Evolutionary conservation across 2,888 invertebrate genomes (phyloP), one percentile per base, ranked within the genome.

Genomic region (Atethmia centrago): DNA sequence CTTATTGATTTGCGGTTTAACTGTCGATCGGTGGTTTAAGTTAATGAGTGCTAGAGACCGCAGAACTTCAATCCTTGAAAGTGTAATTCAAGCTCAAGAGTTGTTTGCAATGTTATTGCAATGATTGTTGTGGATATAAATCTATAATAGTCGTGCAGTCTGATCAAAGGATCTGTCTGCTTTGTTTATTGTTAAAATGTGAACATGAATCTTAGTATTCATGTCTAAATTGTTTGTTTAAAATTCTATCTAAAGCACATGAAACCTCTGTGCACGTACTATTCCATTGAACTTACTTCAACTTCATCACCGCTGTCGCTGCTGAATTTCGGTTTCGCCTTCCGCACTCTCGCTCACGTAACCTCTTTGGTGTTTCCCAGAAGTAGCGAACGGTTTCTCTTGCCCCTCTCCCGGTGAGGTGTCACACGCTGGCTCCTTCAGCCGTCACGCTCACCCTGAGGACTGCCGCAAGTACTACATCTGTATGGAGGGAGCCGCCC

Each of bases 381-480:
- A 99, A 97, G 98, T 98, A 93, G 98, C 98, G 90, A 98, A 98
- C 94, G 99, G 99, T 91, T 99, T 99, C 97, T 92, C 97, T 84
- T 99, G 99, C 95, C 98, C 99, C 74, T 98, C 98, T 83, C 97
- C 98, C 71, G 98, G 98, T 90, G 98, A 98, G 95, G 97, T 98
- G 49, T 97, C 98, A 89, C 98, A 97, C 91, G 97, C 98, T 83
- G 99, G 99, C 80, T 98, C 98, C 82, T 99, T 99, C 98, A 98
- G 99, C 88, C 98, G 99, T 92, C 99, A 99, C 95, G 98, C 99
- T 76, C 99, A 99, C 95, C 99, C 99, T 53, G 98, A 99, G 86
- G 98, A 98, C 95, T 99, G 98, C 97, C 98, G 99, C 91, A 99
- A 99, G 94, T 99, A 99, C 96, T 99, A 98, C 97, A 99, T 99